Evolutionary conservation across 1,140 invertebrate species (phyloP).

Genomic region (Heliconius eleuchia): DNA sequence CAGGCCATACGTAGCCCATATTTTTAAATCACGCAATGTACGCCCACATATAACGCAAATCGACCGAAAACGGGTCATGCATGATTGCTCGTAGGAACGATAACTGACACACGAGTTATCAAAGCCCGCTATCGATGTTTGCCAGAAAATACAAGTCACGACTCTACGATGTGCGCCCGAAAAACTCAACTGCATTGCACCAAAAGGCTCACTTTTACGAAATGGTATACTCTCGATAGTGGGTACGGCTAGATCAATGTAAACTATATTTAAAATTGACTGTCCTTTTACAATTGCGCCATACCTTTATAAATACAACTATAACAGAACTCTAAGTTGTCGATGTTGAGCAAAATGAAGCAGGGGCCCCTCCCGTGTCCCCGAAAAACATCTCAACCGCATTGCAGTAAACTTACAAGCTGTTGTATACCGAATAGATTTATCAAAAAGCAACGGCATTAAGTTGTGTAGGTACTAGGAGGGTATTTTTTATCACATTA

Average conservation of each 20-base stretch:
- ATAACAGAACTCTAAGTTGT: background rate
- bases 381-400: constrained; percentile 23
- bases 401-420: constrained; percentile 27
- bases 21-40: constrained; percentile 26
- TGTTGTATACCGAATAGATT: background rate
- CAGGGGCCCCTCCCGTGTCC: constrained; percentile 13
- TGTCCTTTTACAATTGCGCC: background rate
- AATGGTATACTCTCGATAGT: background rate
- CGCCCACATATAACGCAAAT: constrained; percentile 34
- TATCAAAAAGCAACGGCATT: background rate
- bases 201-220: background rate
- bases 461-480: background rate
- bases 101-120: constrained; percentile 30
- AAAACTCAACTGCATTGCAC: constrained; percentile 8
- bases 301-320: background rate
- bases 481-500: too few relatives aligned
- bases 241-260: background rate
- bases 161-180: constrained; percentile 7
- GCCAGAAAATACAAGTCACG: constrained; percentile 28
- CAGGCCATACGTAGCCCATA: constrained; percentile 23
- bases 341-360: background rate
- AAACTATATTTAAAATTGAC: background rate
- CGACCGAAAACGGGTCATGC: constrained; percentile 37
- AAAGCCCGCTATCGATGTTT: constrained; percentile 27
- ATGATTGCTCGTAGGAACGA: constrained; percentile 39